These are phyloP conservation scores for Hemiscyllium ocellatum DNA, from an alignment of 2,113 vertebrate species.

Conservation along the genomic window DNA sequence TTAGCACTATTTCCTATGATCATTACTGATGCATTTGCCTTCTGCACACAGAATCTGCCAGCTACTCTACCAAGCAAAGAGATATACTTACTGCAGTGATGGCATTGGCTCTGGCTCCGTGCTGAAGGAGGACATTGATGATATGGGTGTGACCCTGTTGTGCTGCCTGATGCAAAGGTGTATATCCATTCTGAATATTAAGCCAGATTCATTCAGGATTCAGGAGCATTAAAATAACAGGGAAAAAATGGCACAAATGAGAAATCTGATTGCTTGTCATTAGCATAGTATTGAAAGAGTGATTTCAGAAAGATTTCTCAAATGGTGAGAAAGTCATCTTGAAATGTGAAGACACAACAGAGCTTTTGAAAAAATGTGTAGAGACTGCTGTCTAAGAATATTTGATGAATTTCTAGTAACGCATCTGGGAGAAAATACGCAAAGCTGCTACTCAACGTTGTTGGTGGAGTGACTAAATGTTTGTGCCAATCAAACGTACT, in stretches of 20 bases:
- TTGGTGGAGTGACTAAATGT: too few relatives aligned
- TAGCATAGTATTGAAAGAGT: background rate
- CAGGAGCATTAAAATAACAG: background rate
- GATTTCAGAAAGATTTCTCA: background rate
- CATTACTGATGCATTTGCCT: background rate
- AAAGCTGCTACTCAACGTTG: too few relatives aligned
- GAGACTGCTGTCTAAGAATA: too few relatives aligned
- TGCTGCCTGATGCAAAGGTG: slow-evolving; percentile 90
- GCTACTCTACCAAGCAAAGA: background rate
- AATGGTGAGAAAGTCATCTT: background rate
- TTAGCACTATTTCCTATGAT: background rate
- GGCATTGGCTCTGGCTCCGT: slow-evolving; percentile 83
- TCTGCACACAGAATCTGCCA: background rate
- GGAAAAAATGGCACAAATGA: background rate
- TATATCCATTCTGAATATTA: slow-evolving; percentile 64
- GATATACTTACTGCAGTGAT: slow-evolving; percentile 73
- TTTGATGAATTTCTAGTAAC: too few relatives aligned
- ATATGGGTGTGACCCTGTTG: slow-evolving; percentile 97
- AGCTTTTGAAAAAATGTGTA: background rate
- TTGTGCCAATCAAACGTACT: too few relatives aligned
- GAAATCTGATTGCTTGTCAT: background rate
- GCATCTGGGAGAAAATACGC: too few relatives aligned
- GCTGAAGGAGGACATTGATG: slow-evolving; percentile 83
- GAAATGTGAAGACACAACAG: background rate
- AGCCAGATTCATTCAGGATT: slow-evolving; percentile 1